Conservation (phyloP, 2,888 invertebrate genomes). For the Cyaniris semiargus region DNA sequence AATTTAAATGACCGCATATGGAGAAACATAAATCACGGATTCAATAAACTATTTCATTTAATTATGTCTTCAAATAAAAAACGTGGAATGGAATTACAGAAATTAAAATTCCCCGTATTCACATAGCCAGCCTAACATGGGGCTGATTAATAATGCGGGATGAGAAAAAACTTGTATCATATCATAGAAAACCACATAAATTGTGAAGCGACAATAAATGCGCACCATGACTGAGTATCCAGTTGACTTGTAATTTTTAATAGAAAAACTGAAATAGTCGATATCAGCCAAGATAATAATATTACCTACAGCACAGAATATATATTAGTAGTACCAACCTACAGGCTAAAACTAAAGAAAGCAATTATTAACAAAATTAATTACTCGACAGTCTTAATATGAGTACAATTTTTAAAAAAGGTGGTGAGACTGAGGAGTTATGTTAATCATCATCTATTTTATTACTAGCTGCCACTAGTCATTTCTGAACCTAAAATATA, state of each 20-base stretch:
- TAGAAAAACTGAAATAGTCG: not conserved
- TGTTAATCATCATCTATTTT: too few relatives aligned
- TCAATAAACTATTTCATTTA: not conserved
- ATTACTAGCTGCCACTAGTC: too few relatives aligned
- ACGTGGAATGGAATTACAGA: slow-evolving; percentile 22
- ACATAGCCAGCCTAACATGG: slow-evolving; percentile 19
- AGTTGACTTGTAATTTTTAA: not conserved
- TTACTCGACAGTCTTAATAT: too few relatives aligned
- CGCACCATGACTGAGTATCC: not conserved
- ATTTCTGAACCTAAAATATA: too few relatives aligned
- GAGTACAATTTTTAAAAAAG: too few relatives aligned
- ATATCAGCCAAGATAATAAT: not conserved
- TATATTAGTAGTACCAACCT: too few relatives aligned
- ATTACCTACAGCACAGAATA: too few relatives aligned
- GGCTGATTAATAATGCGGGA: slow-evolving; percentile 10
- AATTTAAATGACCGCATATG: slow-evolving; percentile 12
- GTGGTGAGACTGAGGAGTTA: too few relatives aligned
- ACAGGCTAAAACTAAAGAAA: too few relatives aligned
- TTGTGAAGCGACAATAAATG: slow-evolving; percentile 4
- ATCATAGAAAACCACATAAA: slow-evolving; percentile 28
- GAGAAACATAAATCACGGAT: slow-evolving; percentile 19
- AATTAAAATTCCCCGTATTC: slow-evolving; percentile 22
- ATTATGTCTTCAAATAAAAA: slow-evolving; percentile 22
- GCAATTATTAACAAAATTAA: too few relatives aligned
- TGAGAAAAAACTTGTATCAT: slow-evolving; percentile 21